These are phyloP conservation scores for Tetragnatha versicolor DNA, from an alignment of 1,140 invertebrate genomes.

Conservation along the genomic window DNA sequence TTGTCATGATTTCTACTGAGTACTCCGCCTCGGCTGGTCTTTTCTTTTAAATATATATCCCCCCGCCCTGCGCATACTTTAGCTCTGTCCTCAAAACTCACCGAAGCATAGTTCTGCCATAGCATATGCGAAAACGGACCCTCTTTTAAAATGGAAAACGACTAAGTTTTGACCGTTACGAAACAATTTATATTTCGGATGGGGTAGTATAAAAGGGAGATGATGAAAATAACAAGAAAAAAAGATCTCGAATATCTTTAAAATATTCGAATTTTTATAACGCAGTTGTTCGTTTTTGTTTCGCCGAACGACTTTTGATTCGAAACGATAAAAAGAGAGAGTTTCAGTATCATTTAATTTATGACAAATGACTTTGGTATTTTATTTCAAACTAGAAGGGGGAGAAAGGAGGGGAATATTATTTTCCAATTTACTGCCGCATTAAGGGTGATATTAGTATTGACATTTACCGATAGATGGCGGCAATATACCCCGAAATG, in stretches of 20 bases:
- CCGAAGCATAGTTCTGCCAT: slow-evolving; percentile 26
- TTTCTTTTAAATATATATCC: slow-evolving; percentile 38
- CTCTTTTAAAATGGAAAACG: slow-evolving; percentile 41
- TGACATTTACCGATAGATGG: slow-evolving; percentile 10
- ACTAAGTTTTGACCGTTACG: slow-evolving; percentile 41
- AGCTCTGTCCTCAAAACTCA: slow-evolving; percentile 26
- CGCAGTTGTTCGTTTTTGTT: slow-evolving; percentile 33
- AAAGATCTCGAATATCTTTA: slow-evolving; percentile 22
- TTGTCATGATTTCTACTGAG: not conserved
- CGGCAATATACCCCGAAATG: slow-evolving; percentile 12
- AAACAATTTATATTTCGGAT: slow-evolving; percentile 41
- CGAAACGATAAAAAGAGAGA: slow-evolving; percentile 40
- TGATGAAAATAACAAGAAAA: not conserved
- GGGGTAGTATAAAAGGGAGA: not conserved
- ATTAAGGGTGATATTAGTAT: slow-evolving; percentile 6
- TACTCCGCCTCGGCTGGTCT: not conserved
- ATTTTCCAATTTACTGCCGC: slow-evolving; percentile 36
- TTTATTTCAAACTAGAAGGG: slow-evolving; percentile 25
- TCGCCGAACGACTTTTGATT: slow-evolving; percentile 8
- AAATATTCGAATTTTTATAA: slow-evolving; percentile 53
- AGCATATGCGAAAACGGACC: slow-evolving; percentile 50
- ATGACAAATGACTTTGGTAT: slow-evolving; percentile 43
- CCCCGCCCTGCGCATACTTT: slow-evolving; percentile 16
- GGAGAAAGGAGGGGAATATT: slow-evolving; percentile 30
- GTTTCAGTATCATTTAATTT: slow-evolving; percentile 54